Evolutionary conservation across 2,888 invertebrate genomes (phyloP), one percentile per base, ranked within the genome.

Genomic region (Harpalus rufipes): DNA sequence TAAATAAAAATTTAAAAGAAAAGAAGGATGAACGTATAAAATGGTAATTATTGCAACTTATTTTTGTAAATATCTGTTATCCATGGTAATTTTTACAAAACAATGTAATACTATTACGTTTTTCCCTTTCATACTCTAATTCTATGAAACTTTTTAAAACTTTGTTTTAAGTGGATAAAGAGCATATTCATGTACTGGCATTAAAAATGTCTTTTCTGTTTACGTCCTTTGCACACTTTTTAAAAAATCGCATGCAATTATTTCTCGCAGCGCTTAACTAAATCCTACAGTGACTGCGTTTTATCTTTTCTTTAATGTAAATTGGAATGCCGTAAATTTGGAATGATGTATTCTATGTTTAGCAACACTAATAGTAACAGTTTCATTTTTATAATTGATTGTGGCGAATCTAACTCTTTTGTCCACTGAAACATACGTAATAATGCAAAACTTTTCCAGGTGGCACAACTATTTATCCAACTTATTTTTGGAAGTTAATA

Each of bases 151-250:
- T 39, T 68, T 65, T n/a, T 68, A 68, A 68, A 68, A 68, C 68
- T 68, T 68, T 68, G 68, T 68, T 68, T 68, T 68, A 32, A 68
- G 68, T 68, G 68, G 41, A 68, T 68, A 68, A 68, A 68, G 32
- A 39, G 68, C 68, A 68, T 0, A 68, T 68, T 68, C 68, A 68
- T 68, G 68, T 68, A 65, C 25, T 32, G 7, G 68, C 14, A 68
- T 68, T 68, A n/a, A 32, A 68, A 68, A 32, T 68, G 68, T 68
- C 68, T 68, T 1, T 14, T 7, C n/a, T 14, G 39, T 68, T 32
- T 68, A 7, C 39, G 14, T 68, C 14, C 1, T n/a, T 39, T 39
- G 68, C n/a, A 39, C 32, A 32, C 39, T 14, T 68, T 14, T 25
- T 68, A 68, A 12, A 68, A 63, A 68, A 68, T 68, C 68, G 8